Percentiles rank a stretch among this genome's conserved stretches.
Conservation (phyloP, 2,888 invertebrate genomes). For the Noctuana brunneofusca region DNA sequence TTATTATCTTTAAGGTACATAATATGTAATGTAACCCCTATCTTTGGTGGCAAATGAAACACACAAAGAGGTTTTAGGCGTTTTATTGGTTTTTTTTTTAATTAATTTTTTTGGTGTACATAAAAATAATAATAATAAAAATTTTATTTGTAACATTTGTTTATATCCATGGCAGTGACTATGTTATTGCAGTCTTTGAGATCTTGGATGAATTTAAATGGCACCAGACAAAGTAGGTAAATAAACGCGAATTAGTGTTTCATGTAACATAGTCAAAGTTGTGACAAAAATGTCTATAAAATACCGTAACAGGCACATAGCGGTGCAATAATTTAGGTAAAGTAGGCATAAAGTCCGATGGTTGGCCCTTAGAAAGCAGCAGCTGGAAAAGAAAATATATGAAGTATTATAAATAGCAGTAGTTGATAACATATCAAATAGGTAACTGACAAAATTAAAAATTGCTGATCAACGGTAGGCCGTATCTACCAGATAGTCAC, state of each 20-base stretch:
- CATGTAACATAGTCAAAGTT: constrained; percentile 70
- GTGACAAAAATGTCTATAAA: constrained; percentile 58
- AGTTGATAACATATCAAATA: neutral
- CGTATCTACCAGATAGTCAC: no score
- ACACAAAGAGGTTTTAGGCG: constrained; percentile 49
- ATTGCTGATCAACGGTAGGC: no score
- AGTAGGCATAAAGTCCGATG: constrained; percentile 56
- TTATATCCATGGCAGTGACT: constrained; percentile 74
- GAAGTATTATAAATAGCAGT: neutral
- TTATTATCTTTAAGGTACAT: no score
- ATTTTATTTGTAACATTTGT: constrained; percentile 65
- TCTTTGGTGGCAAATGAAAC: constrained; percentile 37
- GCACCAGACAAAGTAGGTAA: constrained; percentile 35
- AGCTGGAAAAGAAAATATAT: constrained; percentile 69
- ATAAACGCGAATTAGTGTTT: constrained; percentile 29
- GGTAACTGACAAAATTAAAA: no score
- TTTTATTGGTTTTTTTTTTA: constrained; percentile 74
- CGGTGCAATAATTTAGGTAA: constrained; percentile 49
- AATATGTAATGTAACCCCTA: no score
- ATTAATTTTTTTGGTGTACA: constrained; percentile 59
- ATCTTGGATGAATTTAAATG: constrained; percentile 55
- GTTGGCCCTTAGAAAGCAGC: constrained; percentile 73
- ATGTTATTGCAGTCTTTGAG: constrained; percentile 77
- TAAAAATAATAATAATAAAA: constrained; percentile 76
- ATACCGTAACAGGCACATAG: constrained; percentile 38